Conservation (phyloP, 2,113 vertebrate genomes). For the Gobio gobio region DNA sequence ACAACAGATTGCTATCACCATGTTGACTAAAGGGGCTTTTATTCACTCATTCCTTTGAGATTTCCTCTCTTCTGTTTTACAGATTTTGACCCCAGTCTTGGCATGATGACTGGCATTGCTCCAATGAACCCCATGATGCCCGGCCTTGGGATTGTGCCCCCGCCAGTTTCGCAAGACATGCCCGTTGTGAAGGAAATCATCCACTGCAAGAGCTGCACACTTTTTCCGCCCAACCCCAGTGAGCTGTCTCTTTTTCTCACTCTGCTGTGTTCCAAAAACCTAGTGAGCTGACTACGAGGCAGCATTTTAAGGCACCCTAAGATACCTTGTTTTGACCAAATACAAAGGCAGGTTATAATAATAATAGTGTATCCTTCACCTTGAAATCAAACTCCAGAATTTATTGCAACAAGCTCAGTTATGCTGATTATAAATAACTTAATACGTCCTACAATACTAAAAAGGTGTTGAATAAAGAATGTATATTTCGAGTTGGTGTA, state of each 20-base stretch:
- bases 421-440: not conserved
- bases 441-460: not conserved
- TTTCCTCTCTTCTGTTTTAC: constrained; percentile 35
- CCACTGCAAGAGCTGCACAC: constrained; percentile 96
- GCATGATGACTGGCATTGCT: constrained; percentile 92
- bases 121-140: constrained; percentile 94
- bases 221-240: constrained; percentile 96
- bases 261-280: not conserved
- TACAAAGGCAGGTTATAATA: not conserved
- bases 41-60: not conserved
- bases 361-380: too few species aligned
- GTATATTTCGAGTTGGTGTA: too few species aligned
- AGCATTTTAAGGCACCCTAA: not conserved
- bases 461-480: not conserved
- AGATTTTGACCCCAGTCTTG: constrained; percentile 92
- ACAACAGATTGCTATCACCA: not conserved
- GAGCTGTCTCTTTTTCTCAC: constrained; percentile 63
- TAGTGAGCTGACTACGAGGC: constrained; percentile 18
- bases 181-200: constrained; percentile 94
- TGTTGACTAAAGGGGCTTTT: not conserved
- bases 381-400: not conserved
- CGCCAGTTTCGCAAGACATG: constrained; percentile 86
- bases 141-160: constrained; percentile 88
- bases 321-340: not conserved
- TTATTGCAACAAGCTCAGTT: not conserved